Base-by-base conservation (phyloP, 2,888 invertebrate species). In the Drosophila meridiana region DNA sequence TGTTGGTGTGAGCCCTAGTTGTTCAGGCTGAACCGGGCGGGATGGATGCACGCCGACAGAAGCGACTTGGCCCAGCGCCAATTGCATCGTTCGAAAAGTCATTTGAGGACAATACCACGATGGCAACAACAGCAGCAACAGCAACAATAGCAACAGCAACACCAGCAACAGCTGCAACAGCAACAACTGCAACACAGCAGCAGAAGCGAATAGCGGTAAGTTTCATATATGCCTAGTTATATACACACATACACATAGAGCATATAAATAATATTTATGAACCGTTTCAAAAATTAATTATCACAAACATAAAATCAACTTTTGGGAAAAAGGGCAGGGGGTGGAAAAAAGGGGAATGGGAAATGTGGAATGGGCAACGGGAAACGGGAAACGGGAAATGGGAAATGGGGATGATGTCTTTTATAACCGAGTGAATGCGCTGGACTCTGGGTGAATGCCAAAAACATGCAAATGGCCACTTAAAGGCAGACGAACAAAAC, bases 61-160 rank as follows among this genome's bases (percentile, higher is more conserved):
- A 96, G 94, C 96, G 97, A 93, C 96, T 97, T 94, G 98, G 98
- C 92, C 97, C 97, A 92, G 98, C 98, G 91, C 98, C 98, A 92
- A 97, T 98, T 94, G 98, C 98, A 93, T 98, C 98, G 91, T 97
- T 98, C 94, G 98, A 98, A 95, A 93, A 93, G 80, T 93, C 93
- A 79, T 93, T 93, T 82, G 93, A 93, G 83, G 93, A 93, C 80
- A 91, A 83, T 79, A 83, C 89, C 76, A 73, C 90, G 67, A 79
- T 85, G 68, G 42, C 69, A 67, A 50, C 76, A 64, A 36, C 78
- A 63, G 28, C 73, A 72, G 20, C 64, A 61, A 9, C 71, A 63
- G 6, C 65, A 63, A 2, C 68, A 69, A 26, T 56, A 52, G 5
- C 63, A 69, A 4, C 47, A 67, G 8, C 56, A 47, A 4, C 74